Evolutionary conservation across 2,888 invertebrate species (phyloP).

Genomic region (Eilema depressum): DNA sequence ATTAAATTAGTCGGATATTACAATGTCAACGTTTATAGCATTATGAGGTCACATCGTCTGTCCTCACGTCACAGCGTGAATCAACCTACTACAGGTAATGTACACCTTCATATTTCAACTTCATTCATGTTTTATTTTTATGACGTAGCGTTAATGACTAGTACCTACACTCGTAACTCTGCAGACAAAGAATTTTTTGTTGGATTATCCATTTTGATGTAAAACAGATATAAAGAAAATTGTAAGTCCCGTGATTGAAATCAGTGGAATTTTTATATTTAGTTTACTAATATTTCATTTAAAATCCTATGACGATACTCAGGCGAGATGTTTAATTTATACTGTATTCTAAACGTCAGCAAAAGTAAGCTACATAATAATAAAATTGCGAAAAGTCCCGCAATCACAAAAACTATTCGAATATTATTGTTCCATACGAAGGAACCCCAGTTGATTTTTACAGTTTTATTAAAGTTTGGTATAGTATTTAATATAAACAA

Average conservation of each 20-base stretch:
- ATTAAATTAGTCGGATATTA: constrained; percentile 49
- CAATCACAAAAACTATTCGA: no score
- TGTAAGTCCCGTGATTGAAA: background rate
- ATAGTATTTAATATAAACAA: no score
- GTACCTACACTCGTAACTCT: background rate
- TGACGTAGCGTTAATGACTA: constrained; percentile 3
- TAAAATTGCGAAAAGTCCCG: no score
- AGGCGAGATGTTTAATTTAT: no score
- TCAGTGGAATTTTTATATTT: background rate
- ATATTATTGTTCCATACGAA: no score
- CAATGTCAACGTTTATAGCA: constrained; percentile 40
- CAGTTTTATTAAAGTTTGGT: no score
- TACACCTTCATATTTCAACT: constrained; percentile 11
- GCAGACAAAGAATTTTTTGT: background rate
- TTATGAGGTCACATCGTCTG: constrained; percentile 24
- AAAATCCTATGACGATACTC: no score
- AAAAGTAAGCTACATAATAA: no score
- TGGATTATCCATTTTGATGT: background rate
- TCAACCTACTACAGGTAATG: constrained; percentile 25
- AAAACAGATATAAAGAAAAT: background rate
- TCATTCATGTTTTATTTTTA: constrained; percentile 7
- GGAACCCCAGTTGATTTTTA: no score
- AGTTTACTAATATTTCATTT: background rate
- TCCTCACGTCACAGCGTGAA: constrained; percentile 33
- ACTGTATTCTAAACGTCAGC: no score